Base-by-base conservation (phyloP, 2,888 invertebrate genomes). In the Eustalomyia histrio region DNA sequence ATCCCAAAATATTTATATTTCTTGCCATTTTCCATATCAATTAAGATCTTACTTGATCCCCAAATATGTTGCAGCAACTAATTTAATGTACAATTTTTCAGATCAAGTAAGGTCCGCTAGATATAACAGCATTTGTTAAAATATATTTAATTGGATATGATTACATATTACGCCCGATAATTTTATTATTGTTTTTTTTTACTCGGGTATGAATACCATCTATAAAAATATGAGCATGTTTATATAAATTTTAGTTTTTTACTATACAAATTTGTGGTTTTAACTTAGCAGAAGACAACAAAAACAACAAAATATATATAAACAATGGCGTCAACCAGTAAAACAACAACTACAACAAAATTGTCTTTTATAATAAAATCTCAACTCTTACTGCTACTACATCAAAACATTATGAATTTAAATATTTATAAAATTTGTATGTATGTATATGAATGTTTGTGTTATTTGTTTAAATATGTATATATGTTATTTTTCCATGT, bases 341-440 rank as follows among this genome's bases (percentile, higher is more conserved):
- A 14, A 60, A 43, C 43, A 61, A 61, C 24, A 52, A 63, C 17
- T 21, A 18, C n/a, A 64, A 58, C 43, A 55, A 50, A 68, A 64
- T 73, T 68, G 4, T 3, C 2, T 21, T 21, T 21, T 4, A 21
- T 21, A 21, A 21, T 21, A 76, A 73, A 80, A 80, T 76, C 76
- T 76, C 72, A 76, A 76, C 80, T 80, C 80, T 76, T 76, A 58
- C 43, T 4, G 35, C 10, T 9, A 35, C 18, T 63, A 68, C 76
- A 80, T 76, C 68, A 68, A 76, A 80, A 80, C 64, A 67, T 80
- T 80, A 76, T 76, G 76, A 80, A 68, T 80, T 80, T 76, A 80
- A 76, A 80, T 76, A 80, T 80, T 80, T 80, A 80, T 80, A 72
- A 76, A 76, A 68, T 21, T 76, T 80, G 57, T 63, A n/a, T 61